A percentile compares a stretch with the other conserved stretches of the same genome.
These are phyloP conservation scores for Centruroides sculpturatus DNA, from an alignment of 1,140 invertebrate genomes.

Conservation along the genomic window DNA sequence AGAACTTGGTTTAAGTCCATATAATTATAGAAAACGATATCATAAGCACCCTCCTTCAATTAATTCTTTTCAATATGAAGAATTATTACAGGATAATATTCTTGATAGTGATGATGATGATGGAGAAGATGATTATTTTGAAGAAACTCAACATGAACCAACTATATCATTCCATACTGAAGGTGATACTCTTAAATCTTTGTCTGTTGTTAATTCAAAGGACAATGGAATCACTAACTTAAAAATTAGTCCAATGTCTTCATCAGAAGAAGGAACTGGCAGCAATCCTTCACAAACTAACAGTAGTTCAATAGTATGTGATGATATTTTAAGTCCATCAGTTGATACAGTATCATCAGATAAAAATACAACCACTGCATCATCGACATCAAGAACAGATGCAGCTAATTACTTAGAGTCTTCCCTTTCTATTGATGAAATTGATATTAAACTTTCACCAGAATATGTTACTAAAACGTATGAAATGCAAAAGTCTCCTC, in stretches of 20 bases:
- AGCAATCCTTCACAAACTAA: background rate
- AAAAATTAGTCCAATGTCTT: background rate
- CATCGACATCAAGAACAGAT: background rate
- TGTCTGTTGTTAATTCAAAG: background rate
- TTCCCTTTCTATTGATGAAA: background rate
- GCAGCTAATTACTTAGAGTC: conserved; percentile 2
- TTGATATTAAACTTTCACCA: background rate
- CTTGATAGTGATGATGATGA: conserved; percentile 40
- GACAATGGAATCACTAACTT: background rate
- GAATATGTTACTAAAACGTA: background rate
- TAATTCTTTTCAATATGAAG: conserved; percentile 15
- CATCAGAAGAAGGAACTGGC: background rate
- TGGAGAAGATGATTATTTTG: conserved; percentile 30
- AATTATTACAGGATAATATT: conserved; percentile 14
- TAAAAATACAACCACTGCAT: background rate
- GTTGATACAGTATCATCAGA: background rate
- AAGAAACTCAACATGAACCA: background rate
- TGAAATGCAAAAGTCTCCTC: background rate
- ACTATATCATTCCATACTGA: background rate
- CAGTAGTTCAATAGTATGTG: no score
- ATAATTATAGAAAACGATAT: conserved; percentile 15
- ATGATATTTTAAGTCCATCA: background rate
- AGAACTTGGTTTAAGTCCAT: conserved; percentile 53
- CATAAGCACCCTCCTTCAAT: conserved; percentile 6
- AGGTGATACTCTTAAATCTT: background rate